These are phyloP conservation scores for Passer montanus DNA, from an alignment of 2,113 vertebrate species.

Conservation along the genomic window DNA sequence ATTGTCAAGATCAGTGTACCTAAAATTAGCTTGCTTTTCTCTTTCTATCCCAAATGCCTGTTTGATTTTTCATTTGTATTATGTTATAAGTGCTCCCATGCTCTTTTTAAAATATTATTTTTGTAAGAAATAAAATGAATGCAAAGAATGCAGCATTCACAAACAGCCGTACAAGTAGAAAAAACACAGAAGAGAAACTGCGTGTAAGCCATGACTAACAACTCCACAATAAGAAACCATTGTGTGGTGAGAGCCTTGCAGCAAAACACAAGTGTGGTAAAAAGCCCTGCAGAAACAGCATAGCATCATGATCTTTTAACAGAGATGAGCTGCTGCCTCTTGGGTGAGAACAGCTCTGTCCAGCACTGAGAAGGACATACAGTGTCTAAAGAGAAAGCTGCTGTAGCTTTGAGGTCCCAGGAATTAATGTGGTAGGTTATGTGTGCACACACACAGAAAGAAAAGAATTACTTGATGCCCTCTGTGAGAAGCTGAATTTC, in stretches of 20 bases:
- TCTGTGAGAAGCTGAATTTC: neutral
- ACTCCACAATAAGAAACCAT: conserved; percentile 5
- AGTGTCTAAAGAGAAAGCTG: neutral
- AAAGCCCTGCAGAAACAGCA: neutral
- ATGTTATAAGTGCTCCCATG: neutral
- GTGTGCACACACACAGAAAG: neutral
- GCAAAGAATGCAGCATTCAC: neutral
- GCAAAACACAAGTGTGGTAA: neutral
- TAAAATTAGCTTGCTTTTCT: conserved; percentile 46
- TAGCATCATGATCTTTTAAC: neutral
- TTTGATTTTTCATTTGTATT: conserved; percentile 10
- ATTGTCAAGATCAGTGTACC: conserved; percentile 2
- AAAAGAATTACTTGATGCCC: neutral
- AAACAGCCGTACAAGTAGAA: neutral
- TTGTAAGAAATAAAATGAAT: neutral
- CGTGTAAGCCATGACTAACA: neutral
- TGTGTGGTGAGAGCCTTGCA: neutral
- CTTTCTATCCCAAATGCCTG: neutral
- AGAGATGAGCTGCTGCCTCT: neutral
- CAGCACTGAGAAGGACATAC: neutral
- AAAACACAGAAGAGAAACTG: conserved; percentile 51
- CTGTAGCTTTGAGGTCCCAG: neutral
- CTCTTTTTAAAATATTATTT: neutral
- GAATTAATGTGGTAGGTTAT: neutral
- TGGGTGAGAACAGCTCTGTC: neutral